Base-by-base conservation (phyloP, 1,140 invertebrate species). In the Micrasema minimum region DNA sequence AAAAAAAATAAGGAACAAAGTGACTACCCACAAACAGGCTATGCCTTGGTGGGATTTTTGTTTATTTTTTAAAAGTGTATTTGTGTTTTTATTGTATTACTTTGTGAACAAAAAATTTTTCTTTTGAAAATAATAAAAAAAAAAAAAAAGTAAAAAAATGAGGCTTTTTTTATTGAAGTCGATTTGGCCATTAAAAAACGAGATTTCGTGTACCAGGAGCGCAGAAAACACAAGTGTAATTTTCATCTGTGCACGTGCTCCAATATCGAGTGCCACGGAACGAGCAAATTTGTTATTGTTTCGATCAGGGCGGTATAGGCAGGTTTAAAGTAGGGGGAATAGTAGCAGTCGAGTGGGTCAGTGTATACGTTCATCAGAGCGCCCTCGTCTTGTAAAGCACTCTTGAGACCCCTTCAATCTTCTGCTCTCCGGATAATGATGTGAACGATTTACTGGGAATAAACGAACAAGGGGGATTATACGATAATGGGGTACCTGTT, bases 261-360 rank as follows among this genome's bases (percentile, higher is more conserved):
- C 6, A 1, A 55, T 31, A 6, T 55, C 51, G 20, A 20, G 55
- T 59, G 20, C 31, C 7, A 0, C 16, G 50, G 37, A 66, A 26
- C 45, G 48, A 37, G 16, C 53, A 57, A 67, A 67, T 50, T 43
- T 55, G 65, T 67, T 67, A 55, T 67, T 67, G 51, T 67, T 67
- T 67, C 65, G 48, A 67, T 67, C 65, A 18, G 50, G 65, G 45
- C 26, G 26, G 26, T 7, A 31, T 31, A 3, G 20, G 65, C 65
- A 55, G 65, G 16, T 59, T 55, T 55, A 55, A 59, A 59, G 55
- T 9, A 59, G 20, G 35, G 14, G 14, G 14, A 26, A 31, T 55
- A 55, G 51, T 55, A 41, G 14, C 14, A 59, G 55, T 59, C 55
- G 37, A 59, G 55, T 59, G 55, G 55, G 55, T 59, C 55, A 59